Conservation (phyloP, 2,888 invertebrate genomes). For the Ptychoptera albimana region DNA sequence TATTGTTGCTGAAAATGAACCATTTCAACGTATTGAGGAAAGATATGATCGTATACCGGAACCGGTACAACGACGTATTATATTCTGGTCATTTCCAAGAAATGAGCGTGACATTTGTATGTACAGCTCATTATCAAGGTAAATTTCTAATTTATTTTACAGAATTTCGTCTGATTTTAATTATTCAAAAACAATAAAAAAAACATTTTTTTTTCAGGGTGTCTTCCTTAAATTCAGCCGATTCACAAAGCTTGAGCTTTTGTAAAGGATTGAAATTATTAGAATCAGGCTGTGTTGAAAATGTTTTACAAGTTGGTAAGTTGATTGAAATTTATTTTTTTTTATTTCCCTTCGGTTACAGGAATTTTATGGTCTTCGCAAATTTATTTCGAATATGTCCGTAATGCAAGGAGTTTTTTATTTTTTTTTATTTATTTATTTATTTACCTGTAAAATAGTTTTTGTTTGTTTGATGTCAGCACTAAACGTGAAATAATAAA, state of each 20-base stretch:
- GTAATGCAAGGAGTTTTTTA: no score
- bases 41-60: constrained; percentile 76
- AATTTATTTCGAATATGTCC: no score
- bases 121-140: constrained; percentile 61
- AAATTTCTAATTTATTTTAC: background rate
- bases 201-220: constrained; percentile 19
- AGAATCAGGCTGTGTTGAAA: constrained; percentile 68
- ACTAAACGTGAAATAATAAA: no score
- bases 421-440: no score
- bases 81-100: constrained; percentile 79
- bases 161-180: background rate
- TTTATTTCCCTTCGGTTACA: no score
- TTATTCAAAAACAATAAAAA: background rate
- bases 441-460: no score
- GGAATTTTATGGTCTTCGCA: no score
- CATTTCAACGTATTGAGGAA: constrained; percentile 76
- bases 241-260: constrained; percentile 70
- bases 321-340: constrained; percentile 21
- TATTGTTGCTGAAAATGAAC: constrained; percentile 69
- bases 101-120: constrained; percentile 79
- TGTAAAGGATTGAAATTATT: constrained; percentile 72
- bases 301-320: constrained; percentile 81
- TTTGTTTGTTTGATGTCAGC: no score
- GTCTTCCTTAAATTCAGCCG: constrained; percentile 35
- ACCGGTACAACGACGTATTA: constrained; percentile 72